Evolutionary conservation across 2,113 vertebrate species (phyloP).

Genomic region (Corynorhinus townsendii): DNA sequence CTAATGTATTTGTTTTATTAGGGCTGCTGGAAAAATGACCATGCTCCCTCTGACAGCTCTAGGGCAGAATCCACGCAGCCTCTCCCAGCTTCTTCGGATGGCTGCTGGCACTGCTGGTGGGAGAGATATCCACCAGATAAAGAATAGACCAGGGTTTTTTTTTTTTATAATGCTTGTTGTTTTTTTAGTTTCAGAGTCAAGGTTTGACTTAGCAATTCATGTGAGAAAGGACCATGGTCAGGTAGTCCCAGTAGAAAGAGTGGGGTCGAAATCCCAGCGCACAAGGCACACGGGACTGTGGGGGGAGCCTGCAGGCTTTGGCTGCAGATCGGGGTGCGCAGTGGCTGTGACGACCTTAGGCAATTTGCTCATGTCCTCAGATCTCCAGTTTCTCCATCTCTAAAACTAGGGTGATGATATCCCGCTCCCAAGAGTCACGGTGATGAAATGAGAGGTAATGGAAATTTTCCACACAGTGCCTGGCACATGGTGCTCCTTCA

Average conservation of each 20-base stretch:
- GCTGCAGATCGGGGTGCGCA: too few relatives aligned
- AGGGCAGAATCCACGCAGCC: background rate
- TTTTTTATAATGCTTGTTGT: background rate
- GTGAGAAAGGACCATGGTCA: background rate
- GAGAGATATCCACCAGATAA: background rate
- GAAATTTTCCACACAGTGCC: background rate
- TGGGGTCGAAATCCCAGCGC: background rate
- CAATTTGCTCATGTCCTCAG: background rate
- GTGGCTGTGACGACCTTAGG: background rate
- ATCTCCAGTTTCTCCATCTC: background rate
- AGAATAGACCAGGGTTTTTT: background rate
- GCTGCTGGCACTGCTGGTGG: background rate
- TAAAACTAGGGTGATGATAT: background rate
- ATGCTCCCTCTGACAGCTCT: background rate
- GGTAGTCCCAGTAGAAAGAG: background rate
- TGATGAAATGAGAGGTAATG: background rate
- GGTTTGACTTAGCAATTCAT: background rate
- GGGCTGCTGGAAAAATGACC: background rate
- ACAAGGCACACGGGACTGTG: accelerated
- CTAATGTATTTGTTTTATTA: background rate
- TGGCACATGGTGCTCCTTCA: background rate
- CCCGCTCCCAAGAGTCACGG: background rate
- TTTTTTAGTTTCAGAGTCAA: background rate
- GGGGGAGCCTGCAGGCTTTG: background rate
- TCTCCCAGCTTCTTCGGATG: background rate